These are phyloP conservation scores for Cantharis lateralis DNA, from an alignment of 2,888 invertebrate species.

Conservation along the genomic window DNA sequence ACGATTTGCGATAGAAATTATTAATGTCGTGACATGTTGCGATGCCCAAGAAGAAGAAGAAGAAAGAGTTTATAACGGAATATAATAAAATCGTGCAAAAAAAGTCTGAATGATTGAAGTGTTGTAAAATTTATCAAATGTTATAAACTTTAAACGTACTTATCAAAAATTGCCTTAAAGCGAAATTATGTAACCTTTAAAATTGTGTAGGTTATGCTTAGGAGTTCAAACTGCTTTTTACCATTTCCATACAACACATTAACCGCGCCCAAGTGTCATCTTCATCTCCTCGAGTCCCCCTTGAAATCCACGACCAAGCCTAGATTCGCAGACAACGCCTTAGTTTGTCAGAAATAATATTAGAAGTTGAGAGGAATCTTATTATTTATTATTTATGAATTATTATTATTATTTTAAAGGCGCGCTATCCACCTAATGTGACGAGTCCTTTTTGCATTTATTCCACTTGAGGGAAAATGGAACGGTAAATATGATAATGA, in stretches of 20 bases:
- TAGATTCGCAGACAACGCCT: constrained; percentile 27
- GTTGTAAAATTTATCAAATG: neutral
- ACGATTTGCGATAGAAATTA: neutral
- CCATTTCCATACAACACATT: constrained; percentile 37
- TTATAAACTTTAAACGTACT: neutral
- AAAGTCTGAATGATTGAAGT: neutral
- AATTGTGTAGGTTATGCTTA: constrained; percentile 30
- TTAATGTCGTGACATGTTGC: neutral
- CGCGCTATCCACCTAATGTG: neutral
- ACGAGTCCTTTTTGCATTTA: neutral
- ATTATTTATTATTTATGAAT: constrained; percentile 9
- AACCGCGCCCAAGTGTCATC: constrained; percentile 44
- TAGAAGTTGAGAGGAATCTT: constrained; percentile 21
- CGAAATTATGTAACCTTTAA: constrained; percentile 24
- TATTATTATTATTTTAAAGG: neutral
- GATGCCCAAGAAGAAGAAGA: neutral
- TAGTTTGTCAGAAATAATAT: constrained; percentile 20
- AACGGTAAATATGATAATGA: neutral
- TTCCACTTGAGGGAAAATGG: neutral
- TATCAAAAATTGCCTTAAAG: constrained; percentile 10
- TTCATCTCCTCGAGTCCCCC: constrained; percentile 30
- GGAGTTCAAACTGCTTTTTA: constrained; percentile 24
- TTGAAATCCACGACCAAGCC: constrained; percentile 19
- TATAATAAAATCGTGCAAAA: neutral
- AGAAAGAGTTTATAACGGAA: neutral